These are phyloP conservation scores for Drosophila paulistorum DNA, from an alignment of 1,140 invertebrate genomes.

Conservation along the genomic window DNA sequence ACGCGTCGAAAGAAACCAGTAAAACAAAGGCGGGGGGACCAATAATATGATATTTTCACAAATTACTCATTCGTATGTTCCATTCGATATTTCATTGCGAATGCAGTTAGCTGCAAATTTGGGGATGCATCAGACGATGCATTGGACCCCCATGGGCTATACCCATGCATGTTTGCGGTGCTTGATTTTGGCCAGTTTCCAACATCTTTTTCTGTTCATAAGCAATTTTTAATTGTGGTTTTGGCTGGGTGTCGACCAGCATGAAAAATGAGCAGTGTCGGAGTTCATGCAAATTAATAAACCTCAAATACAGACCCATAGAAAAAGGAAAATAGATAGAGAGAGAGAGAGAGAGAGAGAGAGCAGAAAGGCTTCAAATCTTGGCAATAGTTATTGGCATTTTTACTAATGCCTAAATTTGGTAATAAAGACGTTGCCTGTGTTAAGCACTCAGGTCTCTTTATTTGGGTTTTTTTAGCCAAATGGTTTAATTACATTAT, in stretches of 20 bases:
- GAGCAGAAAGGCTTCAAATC: background rate
- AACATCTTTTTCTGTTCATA: constrained; percentile 70
- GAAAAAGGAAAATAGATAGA: background rate
- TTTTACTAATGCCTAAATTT: constrained; percentile 33
- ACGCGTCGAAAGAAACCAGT: background rate
- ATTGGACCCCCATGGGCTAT: background rate
- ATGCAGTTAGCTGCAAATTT: background rate
- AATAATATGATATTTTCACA: background rate
- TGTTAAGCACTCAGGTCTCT: constrained; percentile 27
- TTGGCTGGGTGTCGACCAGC: constrained; percentile 52
- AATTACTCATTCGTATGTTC: background rate
- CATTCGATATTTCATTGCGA: background rate
- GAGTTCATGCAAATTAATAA: constrained; percentile 80
- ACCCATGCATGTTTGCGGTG: background rate
- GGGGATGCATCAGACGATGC: background rate
- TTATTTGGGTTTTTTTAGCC: constrained; percentile 11
- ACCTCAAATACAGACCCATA: constrained; percentile 46
- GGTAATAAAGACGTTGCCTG: constrained; percentile 33
- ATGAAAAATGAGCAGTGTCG: constrained; percentile 72
- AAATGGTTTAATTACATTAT: constrained; percentile 61
- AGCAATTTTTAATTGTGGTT: constrained; percentile 79
- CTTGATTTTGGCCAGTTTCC: constrained; percentile 29
- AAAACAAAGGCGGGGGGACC: constrained; percentile 4
- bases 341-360: background rate
- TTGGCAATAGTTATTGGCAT: constrained; percentile 62